Base-by-base conservation (phyloP, 30 jellyfish, hydroid and myxozoan genomes). In the Aurelia sp. region DNA sequence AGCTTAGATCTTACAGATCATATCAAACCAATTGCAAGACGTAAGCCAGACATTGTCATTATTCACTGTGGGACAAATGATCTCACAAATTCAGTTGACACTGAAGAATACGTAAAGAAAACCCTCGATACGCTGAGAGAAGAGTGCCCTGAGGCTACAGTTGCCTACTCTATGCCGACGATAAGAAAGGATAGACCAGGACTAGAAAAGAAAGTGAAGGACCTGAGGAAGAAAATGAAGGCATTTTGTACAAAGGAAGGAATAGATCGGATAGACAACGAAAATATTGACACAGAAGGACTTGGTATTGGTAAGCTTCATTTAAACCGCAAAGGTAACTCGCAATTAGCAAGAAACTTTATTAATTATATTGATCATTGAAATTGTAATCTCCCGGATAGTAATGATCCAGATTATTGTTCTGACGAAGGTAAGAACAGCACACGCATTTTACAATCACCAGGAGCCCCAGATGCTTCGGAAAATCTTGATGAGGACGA, bases 281-380 rank as follows among this genome's bases (percentile, higher is more conserved):
- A 17, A 22, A 72, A 72, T 22, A 15, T 50, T 12, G 84, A 72
- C 48, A 33, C 70, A 11, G 70, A 72, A 13, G n/a, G 84, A 11
- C 31, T 72, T 15, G 31, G 84, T 48, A 16, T 41, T 15, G 31
- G 31, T 27, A 76, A 76, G 64, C n/a, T 76, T 9, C 87, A 76
- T 76, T 76, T 57, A 4, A 76, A 76, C 60, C 76, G 65, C 8
- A 76, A 69, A 76, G 87, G 87, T 76, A 76, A 76, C 87, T 76
- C 87, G 33, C n/a, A 55, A 50, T 76, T 76, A 55, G 87, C 76
- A 22, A 76, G 76, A 60, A 76, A 76, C 87, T 23, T 76, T 76
- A 55, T 76, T 18, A 68, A 68, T 68, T 68, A 19, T 68, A 68
- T 68, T 20, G 35, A 68, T 68, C 22, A 68, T 33, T 68, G 33